phyloP scores from a whole-genome alignment of 2,797 vertebrate species.

The Adrianichthys oophorus region DNA sequence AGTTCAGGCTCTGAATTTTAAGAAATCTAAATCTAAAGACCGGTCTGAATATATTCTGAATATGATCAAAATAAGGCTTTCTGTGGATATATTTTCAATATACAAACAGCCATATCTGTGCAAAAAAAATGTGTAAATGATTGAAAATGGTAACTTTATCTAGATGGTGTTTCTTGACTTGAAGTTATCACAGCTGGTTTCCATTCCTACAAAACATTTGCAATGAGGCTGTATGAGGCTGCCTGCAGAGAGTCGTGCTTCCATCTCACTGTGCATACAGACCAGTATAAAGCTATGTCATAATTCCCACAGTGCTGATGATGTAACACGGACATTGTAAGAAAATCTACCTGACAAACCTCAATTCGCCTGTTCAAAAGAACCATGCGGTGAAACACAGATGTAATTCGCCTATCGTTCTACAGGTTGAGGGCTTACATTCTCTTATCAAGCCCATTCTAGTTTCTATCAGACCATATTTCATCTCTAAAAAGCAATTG shows the following conservation, averaged over 20 bases:
- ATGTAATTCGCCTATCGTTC: slow-evolving; percentile 17
- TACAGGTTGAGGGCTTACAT: slow-evolving; percentile 15
- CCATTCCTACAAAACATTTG: slow-evolving; percentile 24
- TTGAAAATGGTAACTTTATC: slow-evolving; percentile 23
- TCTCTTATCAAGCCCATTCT: slow-evolving; percentile 19
- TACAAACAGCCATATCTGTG: slow-evolving; percentile 16
- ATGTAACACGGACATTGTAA: slow-evolving; percentile 56
- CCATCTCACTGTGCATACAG: slow-evolving; percentile 48
- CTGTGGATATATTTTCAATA: slow-evolving; percentile 2
- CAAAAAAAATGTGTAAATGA: slow-evolving; percentile 10
- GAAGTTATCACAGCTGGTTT: slow-evolving; percentile 20
- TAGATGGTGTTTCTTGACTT: slow-evolving; percentile 18
- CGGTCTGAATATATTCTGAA: neutral
- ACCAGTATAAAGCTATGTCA: slow-evolving; percentile 50
- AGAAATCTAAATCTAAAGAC: no score
- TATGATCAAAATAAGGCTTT: neutral
- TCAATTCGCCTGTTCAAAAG: slow-evolving; percentile 16
- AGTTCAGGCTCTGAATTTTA: no score
- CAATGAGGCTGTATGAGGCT: slow-evolving; percentile 25
- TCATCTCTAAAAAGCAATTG: slow-evolving; percentile 22
- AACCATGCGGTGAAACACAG: slow-evolving; percentile 22
- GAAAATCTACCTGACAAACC: slow-evolving; percentile 40
- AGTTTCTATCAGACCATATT: slow-evolving; percentile 16
- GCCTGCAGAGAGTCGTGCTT: slow-evolving; percentile 32
- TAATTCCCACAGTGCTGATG: slow-evolving; percentile 51